These are phyloP conservation scores for Ips nitidus DNA, from an alignment of 1,140 invertebrate genomes.

Conservation along the genomic window DNA sequence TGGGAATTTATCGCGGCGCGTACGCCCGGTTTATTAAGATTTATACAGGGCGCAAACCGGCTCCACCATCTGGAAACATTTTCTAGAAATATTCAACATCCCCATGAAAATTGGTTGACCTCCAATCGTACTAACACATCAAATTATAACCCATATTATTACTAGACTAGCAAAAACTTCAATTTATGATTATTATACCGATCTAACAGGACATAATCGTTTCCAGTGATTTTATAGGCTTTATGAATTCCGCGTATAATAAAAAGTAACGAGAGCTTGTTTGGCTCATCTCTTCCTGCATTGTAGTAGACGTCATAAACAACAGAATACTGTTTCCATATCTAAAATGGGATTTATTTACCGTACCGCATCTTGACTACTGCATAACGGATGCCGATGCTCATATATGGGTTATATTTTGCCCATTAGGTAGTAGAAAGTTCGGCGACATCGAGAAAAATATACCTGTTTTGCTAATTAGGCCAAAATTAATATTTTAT, in stretches of 20 bases:
- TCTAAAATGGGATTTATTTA: conserved; percentile 41
- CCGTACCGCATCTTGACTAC: conserved; percentile 13
- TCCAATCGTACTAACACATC: too few relatives aligned
- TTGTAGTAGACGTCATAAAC: conserved; percentile 46
- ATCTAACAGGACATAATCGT: conserved; percentile 35
- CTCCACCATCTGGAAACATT: conserved; percentile 6
- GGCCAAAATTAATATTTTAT: too few relatives aligned
- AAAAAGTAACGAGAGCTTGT: conserved; percentile 48
- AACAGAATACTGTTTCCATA: conserved; percentile 44
- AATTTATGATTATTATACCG: conserved; percentile 27
- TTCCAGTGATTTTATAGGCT: conserved; percentile 36
- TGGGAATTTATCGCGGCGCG: conserved; percentile 53
- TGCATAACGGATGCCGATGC: conserved; percentile 31
- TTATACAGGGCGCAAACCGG: conserved; percentile 45
- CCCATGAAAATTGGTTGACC: too few relatives aligned
- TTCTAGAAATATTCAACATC: neutral
- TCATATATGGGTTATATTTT: conserved; percentile 34
- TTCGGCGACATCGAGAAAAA: neutral
- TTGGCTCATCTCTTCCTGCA: conserved; percentile 46
- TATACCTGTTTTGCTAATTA: neutral
- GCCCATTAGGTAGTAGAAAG: neutral
- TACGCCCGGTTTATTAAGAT: conserved; percentile 53
- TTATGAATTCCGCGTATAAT: conserved; percentile 48
- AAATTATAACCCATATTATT: too few relatives aligned
- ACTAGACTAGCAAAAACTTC: too few relatives aligned